A percentile compares a stretch with the other conserved stretches of the same genome.
Evolutionary conservation across 2,113 vertebrate species (phyloP).

Genomic region (Anoplopoma fimbria): DNA sequence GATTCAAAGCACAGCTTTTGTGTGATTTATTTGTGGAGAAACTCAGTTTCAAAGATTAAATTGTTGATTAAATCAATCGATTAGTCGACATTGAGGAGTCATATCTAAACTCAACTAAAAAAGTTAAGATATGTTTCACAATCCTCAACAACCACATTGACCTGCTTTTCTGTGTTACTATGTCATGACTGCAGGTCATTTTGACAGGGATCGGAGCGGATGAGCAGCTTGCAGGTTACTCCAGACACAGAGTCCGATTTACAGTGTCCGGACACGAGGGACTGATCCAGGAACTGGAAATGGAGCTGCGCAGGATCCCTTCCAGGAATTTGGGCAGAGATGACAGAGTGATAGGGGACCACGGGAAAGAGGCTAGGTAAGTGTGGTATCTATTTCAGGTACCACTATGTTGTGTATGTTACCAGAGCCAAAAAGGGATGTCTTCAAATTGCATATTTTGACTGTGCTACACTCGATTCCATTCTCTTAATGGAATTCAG

Average conservation of each 20-base stretch:
- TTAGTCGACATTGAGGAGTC: neutral
- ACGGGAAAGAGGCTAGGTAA: conserved; percentile 95
- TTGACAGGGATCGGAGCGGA: conserved; percentile 96
- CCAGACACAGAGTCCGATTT: conserved; percentile 91
- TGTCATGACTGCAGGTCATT: conserved; percentile 84
- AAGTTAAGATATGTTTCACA: neutral
- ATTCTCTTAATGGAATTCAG: too few species aligned
- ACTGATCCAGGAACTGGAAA: conserved; percentile 88
- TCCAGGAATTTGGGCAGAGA: conserved; percentile 95
- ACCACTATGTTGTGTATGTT: neutral
- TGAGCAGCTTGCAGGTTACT: conserved; percentile 96
- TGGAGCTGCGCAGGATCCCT: conserved; percentile 93
- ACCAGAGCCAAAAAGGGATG: neutral
- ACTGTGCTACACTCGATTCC: too few species aligned
- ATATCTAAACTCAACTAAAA: neutral
- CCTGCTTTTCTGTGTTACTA: neutral
- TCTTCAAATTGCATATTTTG: neutral
- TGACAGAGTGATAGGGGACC: conserved; percentile 92
- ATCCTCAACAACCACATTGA: neutral
- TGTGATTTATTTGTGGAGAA: too few species aligned
- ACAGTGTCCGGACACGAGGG: conserved; percentile 83
- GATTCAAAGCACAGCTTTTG: too few species aligned
- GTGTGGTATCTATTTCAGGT: neutral
- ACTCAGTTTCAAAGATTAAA: too few species aligned
- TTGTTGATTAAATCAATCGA: neutral